Base-by-base conservation (phyloP, 2,797 vertebrate species). In the Acanthornis magna region DNA sequence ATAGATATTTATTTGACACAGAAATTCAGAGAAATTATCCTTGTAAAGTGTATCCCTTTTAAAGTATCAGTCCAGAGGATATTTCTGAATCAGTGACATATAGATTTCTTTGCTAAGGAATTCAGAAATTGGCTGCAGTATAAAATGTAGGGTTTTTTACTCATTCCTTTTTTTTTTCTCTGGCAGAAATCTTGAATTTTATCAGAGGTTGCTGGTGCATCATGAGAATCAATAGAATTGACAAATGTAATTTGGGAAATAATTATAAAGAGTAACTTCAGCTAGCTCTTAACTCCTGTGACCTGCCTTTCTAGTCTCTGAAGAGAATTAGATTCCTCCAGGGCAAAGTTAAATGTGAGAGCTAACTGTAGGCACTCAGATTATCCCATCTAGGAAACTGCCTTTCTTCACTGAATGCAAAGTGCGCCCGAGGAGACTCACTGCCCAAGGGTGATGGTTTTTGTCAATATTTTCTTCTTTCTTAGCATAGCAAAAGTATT, bases 91-190 rank as follows among this genome's bases (percentile, higher is more conserved):
- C 23, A 57, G 16, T 51, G 48, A 51, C 22, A 34, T 34, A 4
- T 10, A 30, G 13, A 50, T 58, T 81, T 55, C 36, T 84, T 68
- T 78, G 25, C 62, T 84, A 9, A 61, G 25, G 48, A 86, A 7
- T 65, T 88, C 43, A 60, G 48, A 87, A 87, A 42, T 55, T 29
- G 2, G 1, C 63, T 73, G 12, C 36, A n/a, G 5, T 66, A 17
- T 54, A 65, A 51, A 50, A 72, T 0, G 0, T 77, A 29, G 4
- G n/a, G n/a, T n/a, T 22, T 47, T 45, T 55, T 9, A 5, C 7
- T 4, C 1, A 0, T 18, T 78, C 23, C 82, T 89, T 53, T 54
- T 68, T 42, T 89, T 48, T 73, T 91, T 47, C 10, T 71, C 25
- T 77, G 62, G 15, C 5, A 16, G 45, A 67, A 85, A 57, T 82